Conservation (phyloP, 2,797 vertebrate species). For the Caiman crocodilus region DNA sequence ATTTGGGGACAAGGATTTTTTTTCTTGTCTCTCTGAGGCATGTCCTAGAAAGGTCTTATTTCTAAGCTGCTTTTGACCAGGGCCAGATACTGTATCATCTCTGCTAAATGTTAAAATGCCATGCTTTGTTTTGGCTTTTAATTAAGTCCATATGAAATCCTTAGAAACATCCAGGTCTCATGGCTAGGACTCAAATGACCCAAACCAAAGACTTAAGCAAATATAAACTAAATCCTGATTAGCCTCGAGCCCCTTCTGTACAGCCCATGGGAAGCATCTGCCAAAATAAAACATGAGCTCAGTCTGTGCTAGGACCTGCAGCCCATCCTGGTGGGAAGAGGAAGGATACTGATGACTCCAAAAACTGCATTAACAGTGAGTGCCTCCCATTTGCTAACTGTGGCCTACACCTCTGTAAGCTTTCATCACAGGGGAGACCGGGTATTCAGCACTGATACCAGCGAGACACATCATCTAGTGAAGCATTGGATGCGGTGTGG, state of each 20-base stretch:
- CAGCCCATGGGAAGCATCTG: constrained; percentile 41
- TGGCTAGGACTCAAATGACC: constrained; percentile 64
- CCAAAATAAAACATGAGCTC: not conserved
- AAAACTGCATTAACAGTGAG: not conserved
- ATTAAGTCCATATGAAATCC: constrained; percentile 66
- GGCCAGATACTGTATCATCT: constrained; percentile 53
- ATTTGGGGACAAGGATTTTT: constrained; percentile 27
- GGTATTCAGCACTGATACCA: not conserved
- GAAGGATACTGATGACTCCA: not conserved
- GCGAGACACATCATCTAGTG: not conserved
- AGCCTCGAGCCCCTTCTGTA: constrained; percentile 46
- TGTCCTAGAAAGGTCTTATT: constrained; percentile 60
- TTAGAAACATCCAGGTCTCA: constrained; percentile 65
- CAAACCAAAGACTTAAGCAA: constrained; percentile 28
- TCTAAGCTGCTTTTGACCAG: constrained; percentile 42
- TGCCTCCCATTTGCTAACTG: not conserved
- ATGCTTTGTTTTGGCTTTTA: constrained; percentile 47
- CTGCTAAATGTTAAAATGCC: constrained; percentile 60
- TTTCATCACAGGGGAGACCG: not conserved
- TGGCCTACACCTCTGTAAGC: not conserved
- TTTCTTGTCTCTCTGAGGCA: constrained; percentile 15
- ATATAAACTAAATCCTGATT: constrained; percentile 71
- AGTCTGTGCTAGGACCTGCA: not conserved
- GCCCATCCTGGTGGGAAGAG: not conserved
- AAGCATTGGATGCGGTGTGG: not conserved